Conservation (phyloP, 2,888 invertebrate species). For the Aporophyla nigra region DNA sequence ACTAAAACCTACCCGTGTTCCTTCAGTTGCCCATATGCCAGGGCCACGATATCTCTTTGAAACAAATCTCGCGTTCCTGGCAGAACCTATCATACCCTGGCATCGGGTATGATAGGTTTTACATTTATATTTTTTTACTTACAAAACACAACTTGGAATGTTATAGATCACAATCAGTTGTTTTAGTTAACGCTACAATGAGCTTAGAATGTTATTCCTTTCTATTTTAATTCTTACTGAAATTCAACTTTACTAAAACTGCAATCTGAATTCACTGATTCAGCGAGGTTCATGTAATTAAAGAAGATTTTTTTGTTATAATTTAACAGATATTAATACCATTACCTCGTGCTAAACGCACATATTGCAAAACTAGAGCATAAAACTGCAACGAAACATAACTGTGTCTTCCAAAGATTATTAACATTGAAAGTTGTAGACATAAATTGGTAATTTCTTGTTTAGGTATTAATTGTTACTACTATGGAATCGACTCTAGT, state of each 20-base stretch:
- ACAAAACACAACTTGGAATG: slow-evolving; percentile 22
- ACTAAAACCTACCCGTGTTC: too few relatives aligned
- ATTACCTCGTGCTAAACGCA: too few relatives aligned
- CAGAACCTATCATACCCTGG: too few relatives aligned
- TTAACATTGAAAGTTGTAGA: background rate
- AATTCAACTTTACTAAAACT: slow-evolving; percentile 5
- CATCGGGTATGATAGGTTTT: too few relatives aligned
- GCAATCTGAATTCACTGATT: slow-evolving; percentile 5
- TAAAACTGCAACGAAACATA: background rate
- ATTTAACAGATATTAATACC: too few relatives aligned
- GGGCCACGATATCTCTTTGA: too few relatives aligned
- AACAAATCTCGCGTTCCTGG: too few relatives aligned
- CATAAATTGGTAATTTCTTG: background rate
- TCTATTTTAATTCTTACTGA: slow-evolving; percentile 44
- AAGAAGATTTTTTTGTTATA: background rate
- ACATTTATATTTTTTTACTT: slow-evolving; percentile 11
- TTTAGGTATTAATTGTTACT: background rate
- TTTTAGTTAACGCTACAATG: slow-evolving; percentile 36
- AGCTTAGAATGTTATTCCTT: slow-evolving; percentile 44
- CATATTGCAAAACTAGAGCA: background rate
- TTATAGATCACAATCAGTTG: slow-evolving; percentile 22
- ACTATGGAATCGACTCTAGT: background rate
- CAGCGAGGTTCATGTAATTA: background rate
- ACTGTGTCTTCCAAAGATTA: background rate
- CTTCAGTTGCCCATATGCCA: too few relatives aligned